Conservation (phyloP, 2,113 vertebrate species). For the Melanerpes aurifrons region DNA sequence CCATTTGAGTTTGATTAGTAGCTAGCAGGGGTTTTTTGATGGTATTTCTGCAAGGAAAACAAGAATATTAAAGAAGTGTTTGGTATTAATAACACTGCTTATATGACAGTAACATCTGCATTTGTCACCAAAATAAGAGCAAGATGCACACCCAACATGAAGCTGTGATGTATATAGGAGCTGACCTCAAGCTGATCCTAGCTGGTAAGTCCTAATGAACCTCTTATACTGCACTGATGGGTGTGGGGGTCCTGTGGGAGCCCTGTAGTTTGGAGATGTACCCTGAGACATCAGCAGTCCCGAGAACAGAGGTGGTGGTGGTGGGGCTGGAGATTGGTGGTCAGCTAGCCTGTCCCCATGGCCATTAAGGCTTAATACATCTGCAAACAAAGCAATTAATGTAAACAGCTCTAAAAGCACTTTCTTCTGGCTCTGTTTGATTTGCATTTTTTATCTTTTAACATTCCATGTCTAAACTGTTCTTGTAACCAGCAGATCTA, state of each 20-base stretch:
- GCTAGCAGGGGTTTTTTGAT: not conserved
- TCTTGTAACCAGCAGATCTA: not conserved
- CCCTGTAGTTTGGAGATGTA: not conserved
- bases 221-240: fast-evolving
- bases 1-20: not conserved
- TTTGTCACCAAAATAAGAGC: not conserved
- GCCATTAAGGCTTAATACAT: not conserved
- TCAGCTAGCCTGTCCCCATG: not conserved
- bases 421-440: not conserved
- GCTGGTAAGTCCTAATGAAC: fast-evolving
- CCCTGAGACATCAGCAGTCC: too few species aligned
- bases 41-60: not conserved
- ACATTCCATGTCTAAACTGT: fast-evolving
- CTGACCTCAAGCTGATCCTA: not conserved
- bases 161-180: fast-evolving
- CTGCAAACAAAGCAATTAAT: not conserved
- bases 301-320: not conserved
- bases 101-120: not conserved
- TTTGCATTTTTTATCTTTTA: not conserved
- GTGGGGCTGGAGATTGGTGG: too few species aligned
- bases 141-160: not conserved
- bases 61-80: not conserved
- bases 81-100: not conserved
- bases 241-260: fast-evolving
- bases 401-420: not conserved